Conservation (phyloP, 2,888 invertebrate species). For the Pyrochroa serraticornis region DNA sequence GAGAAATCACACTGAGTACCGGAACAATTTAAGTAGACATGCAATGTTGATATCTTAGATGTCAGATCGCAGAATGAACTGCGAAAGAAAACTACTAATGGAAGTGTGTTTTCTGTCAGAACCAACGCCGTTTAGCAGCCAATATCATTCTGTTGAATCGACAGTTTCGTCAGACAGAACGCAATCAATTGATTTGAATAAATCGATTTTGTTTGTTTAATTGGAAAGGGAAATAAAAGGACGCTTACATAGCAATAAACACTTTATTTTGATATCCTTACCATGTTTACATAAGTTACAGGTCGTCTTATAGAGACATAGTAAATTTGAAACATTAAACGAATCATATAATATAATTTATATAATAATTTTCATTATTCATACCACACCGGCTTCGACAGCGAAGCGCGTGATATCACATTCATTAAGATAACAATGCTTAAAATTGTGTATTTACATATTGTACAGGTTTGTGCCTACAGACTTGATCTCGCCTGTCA, state of each 20-base stretch:
- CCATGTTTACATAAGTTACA: conserved; percentile 42
- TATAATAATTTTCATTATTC: conserved; percentile 29
- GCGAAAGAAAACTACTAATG: conserved; percentile 34
- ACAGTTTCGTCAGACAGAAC: conserved; percentile 27
- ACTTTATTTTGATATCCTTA: conserved; percentile 42
- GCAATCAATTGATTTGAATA: conserved; percentile 34
- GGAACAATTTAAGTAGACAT: conserved; percentile 39
- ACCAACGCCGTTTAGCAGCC: conserved; percentile 28
- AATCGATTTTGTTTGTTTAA: conserved; percentile 1
- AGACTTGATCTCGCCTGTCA: conserved; percentile 19
- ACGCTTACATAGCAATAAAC: conserved; percentile 39
- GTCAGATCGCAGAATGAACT: conserved; percentile 35
- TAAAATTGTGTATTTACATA: conserved; percentile 53
- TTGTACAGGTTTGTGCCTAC: conserved; percentile 47
- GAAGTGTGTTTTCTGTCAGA: conserved; percentile 32
- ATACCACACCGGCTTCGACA: conserved; percentile 30
- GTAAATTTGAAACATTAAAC: conserved; percentile 44
- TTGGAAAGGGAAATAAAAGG: conserved; percentile 7
- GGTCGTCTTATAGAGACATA: conserved; percentile 42
- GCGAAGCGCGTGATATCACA: conserved; percentile 51
- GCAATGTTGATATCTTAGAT: conserved; percentile 37
- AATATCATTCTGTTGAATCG: conserved; percentile 27
- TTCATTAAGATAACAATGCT: conserved; percentile 50
- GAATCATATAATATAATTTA: conserved; percentile 38
- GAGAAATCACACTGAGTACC: conserved; percentile 15